Percentiles rank a stretch among this genome's conserved stretches.
Evolutionary conservation across 2,888 invertebrate species (phyloP).

Genomic region (Heterodera filipjevi): DNA sequence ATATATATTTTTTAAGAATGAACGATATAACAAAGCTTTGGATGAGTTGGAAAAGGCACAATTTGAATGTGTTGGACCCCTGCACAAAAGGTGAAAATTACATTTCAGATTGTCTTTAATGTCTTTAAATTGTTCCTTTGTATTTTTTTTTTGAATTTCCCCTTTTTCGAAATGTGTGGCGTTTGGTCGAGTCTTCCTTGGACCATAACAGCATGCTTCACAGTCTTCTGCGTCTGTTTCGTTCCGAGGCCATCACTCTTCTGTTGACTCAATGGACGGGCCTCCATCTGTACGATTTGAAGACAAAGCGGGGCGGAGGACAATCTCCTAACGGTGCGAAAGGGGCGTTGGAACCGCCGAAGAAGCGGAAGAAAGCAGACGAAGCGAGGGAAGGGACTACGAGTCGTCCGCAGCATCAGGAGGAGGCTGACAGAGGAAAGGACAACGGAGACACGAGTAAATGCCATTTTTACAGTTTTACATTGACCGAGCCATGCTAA

Average conservation of each 20-base stretch:
- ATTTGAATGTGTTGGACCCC: conserved; percentile 48
- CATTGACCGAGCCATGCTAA: no score
- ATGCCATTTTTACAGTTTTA: no score
- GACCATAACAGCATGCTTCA: conserved; percentile 27
- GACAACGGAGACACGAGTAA: neutral
- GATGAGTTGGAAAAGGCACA: conserved; percentile 39
- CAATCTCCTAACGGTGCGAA: neutral
- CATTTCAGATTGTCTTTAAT: neutral
- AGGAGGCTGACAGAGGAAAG: neutral
- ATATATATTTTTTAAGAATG: conserved; percentile 35
- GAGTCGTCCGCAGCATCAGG: neutral
- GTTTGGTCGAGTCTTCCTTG: conserved; percentile 34
- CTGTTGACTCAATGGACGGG: conserved; percentile 50
- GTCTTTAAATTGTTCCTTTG: neutral
- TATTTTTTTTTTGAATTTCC: neutral
- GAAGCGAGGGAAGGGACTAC: neutral
- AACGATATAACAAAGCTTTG: conserved; percentile 38
- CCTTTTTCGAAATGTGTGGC: conserved; percentile 31
- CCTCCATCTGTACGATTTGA: conserved; percentile 38
- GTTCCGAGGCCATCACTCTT: conserved; percentile 45
- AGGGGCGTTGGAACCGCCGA: neutral
- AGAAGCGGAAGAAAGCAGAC: neutral
- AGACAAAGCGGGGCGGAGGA: neutral
- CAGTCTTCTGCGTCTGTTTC: conserved; percentile 39
- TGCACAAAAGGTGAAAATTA: conserved; percentile 40